Percentiles rank a stretch among this genome's conserved stretches.
Evolutionary conservation across 1,140 invertebrate species (phyloP).

Genomic region (Brachionus koreanus): DNA sequence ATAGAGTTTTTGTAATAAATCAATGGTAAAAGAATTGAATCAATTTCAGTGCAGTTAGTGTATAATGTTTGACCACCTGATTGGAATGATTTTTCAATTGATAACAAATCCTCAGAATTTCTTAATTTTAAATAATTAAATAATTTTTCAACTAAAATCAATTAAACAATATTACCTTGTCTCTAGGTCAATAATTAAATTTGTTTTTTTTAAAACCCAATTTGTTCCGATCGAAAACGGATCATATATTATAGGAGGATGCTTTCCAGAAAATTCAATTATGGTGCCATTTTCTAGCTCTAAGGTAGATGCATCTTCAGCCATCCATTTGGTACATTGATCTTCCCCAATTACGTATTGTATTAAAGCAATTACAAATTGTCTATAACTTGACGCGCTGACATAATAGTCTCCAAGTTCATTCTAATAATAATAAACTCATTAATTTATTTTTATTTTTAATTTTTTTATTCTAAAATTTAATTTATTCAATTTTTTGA

Average conservation of each 20-base stretch:
- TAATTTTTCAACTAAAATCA: not conserved
- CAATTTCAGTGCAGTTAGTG: conserved; percentile 27
- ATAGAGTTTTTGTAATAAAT: conserved; percentile 30
- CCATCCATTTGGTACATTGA: conserved; percentile 7
- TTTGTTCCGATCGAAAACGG: conserved; percentile 1
- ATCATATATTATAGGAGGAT: conserved; percentile 40
- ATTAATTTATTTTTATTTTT: too few species aligned
- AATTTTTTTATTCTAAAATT: too few species aligned
- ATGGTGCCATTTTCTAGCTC: conserved; percentile 38
- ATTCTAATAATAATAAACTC: not conserved
- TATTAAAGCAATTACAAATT: conserved; percentile 30
- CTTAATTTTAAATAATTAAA: not conserved
- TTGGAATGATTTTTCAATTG: conserved; percentile 43
- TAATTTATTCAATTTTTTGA: too few species aligned
- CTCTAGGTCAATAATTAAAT: conserved; percentile 6
- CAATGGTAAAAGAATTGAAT: conserved; percentile 33
- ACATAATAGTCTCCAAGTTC: not conserved
- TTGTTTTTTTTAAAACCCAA: conserved; percentile 20
- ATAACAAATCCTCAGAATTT: conserved; percentile 2
- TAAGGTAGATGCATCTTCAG: not conserved
- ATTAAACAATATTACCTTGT: not conserved
- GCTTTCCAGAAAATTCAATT: not conserved
- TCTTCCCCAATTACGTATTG: conserved; percentile 24
- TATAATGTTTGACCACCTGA: not conserved
- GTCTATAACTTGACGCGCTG: conserved; percentile 38